These are phyloP conservation scores for Crematogaster levior DNA, from an alignment of 2,888 invertebrate species.

Conservation along the genomic window DNA sequence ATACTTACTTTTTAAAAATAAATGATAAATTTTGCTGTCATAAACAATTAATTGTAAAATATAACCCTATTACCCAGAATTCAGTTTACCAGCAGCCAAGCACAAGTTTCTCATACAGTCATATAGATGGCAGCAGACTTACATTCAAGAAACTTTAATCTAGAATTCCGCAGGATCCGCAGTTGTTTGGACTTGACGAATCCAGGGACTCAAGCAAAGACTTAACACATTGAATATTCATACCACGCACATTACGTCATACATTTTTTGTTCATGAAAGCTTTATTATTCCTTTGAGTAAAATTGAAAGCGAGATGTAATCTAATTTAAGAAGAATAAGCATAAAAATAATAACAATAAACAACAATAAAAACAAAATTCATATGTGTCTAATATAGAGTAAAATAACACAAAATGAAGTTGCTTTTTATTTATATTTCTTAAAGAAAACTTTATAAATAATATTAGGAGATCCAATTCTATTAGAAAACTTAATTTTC, in stretches of 20 bases:
- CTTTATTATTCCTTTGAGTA: background rate
- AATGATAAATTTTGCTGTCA: background rate
- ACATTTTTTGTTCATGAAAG: too few species aligned
- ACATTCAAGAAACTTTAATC: background rate
- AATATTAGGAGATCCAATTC: background rate
- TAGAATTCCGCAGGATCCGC: background rate
- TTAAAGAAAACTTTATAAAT: background rate
- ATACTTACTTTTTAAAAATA: background rate
- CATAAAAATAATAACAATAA: background rate
- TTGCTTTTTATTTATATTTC: background rate
- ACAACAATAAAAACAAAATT: background rate
- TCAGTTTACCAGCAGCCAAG: conserved; percentile 14
- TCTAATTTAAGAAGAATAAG: background rate
- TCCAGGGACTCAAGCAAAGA: background rate
- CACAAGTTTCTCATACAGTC: background rate
- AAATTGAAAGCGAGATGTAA: background rate
- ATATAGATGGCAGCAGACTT: conserved; percentile 35
- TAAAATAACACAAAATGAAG: background rate
- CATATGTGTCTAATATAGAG: background rate
- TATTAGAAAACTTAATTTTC: background rate
- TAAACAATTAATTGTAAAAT: background rate
- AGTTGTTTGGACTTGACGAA: background rate
- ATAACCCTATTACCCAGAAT: background rate
- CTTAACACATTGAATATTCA: background rate
- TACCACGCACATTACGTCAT: background rate